Evolutionary conservation across 2,113 vertebrate species (phyloP).

Genomic region (Hippocampus barbouri): DNA sequence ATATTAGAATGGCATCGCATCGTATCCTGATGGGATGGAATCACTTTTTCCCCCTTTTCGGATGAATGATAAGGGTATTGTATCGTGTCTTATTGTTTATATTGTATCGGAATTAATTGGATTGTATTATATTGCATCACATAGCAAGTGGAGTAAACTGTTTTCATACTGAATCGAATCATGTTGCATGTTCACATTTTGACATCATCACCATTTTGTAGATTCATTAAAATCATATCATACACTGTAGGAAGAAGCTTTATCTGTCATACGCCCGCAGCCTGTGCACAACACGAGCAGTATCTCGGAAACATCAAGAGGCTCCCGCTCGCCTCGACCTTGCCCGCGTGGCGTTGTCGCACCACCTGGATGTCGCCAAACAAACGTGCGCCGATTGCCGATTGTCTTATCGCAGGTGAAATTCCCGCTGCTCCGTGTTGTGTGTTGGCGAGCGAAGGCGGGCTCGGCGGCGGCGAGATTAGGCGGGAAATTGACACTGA

Average conservation of each 20-base stretch:
- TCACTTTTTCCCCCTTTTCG: too few species aligned
- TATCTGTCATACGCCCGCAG: too few species aligned
- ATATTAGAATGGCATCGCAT: too few species aligned
- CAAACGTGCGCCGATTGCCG: neutral
- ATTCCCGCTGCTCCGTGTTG: neutral
- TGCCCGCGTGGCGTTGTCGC: neutral
- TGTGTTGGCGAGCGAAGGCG: constrained; percentile 43
- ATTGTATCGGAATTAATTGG: too few species aligned
- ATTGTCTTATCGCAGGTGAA: constrained; percentile 3
- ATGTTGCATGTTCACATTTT: too few species aligned
- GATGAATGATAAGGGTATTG: too few species aligned
- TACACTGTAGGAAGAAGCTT: neutral
- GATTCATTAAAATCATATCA: neutral
- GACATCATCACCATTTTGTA: too few species aligned
- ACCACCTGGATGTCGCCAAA: neutral
- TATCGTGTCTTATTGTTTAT: too few species aligned
- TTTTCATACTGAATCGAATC: too few species aligned
- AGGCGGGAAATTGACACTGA: constrained; percentile 78
- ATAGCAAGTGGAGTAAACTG: too few species aligned
- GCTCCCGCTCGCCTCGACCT: neutral
- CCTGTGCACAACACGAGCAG: neutral
- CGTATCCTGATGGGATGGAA: too few species aligned
- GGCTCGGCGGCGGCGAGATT: constrained; percentile 74
- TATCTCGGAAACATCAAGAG: neutral
- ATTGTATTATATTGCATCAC: too few species aligned